Evolutionary conservation across 2,113 vertebrate genomes (phyloP).

Genomic region (Pachycephala philippinensis): DNA sequence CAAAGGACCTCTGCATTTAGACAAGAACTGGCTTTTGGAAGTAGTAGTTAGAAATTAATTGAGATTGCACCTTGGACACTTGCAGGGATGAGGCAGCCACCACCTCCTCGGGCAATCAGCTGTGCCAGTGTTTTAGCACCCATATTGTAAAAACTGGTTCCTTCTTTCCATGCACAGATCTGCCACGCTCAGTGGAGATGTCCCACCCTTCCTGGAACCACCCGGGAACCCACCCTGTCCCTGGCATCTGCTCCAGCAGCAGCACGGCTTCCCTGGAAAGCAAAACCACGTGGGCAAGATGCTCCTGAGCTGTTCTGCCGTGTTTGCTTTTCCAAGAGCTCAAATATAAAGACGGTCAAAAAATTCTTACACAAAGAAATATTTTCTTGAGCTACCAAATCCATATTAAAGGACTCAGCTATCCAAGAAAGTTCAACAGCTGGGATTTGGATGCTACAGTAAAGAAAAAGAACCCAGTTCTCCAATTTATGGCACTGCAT

Average conservation of each 20-base stretch:
- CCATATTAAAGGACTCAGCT: neutral
- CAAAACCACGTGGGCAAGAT: neutral
- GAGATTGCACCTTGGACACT: neutral
- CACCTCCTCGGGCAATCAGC: neutral
- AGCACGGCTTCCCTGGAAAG: neutral
- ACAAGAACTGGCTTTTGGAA: neutral
- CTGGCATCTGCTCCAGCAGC: neutral
- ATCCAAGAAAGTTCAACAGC: neutral
- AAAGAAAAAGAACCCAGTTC: neutral
- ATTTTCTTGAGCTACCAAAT: neutral
- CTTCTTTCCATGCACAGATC: neutral
- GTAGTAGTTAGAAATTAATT: neutral
- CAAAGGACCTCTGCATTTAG: neutral
- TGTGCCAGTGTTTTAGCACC: neutral
- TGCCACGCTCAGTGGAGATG: neutral
- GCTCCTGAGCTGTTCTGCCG: neutral
- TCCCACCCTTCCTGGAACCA: neutral
- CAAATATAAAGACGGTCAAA: neutral
- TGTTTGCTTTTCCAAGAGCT: neutral
- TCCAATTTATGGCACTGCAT: neutral
- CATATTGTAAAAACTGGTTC: accelerated
- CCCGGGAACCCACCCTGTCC: neutral
- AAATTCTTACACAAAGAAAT: neutral
- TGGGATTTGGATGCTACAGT: neutral
- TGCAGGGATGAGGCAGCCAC: neutral